Conservation (phyloP, 2,888 invertebrate species). For the Brachyptera risi region DNA sequence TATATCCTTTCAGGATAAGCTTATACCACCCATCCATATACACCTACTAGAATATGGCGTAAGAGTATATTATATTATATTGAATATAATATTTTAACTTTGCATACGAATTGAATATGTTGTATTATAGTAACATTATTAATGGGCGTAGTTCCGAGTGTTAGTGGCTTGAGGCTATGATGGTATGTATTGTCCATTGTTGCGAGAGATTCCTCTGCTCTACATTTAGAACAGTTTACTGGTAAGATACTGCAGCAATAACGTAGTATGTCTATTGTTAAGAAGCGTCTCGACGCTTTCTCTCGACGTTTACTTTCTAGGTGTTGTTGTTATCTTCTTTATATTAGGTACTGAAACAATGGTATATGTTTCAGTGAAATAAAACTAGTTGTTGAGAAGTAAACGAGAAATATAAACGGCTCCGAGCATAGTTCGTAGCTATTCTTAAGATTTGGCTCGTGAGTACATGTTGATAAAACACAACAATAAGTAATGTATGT, state of each 20-base stretch:
- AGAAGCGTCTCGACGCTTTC: background rate
- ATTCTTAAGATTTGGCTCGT: too few relatives aligned
- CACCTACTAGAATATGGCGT: background rate
- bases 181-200: conserved; percentile 29
- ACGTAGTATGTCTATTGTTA: background rate
- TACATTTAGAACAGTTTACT: background rate
- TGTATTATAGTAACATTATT: conserved; percentile 14
- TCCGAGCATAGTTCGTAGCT: too few relatives aligned
- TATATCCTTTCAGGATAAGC: background rate
- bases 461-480: too few relatives aligned
- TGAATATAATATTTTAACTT: conserved; percentile 16
- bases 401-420: too few relatives aligned
- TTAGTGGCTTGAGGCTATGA: background rate
- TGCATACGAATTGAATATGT: conserved; percentile 18
- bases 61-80: conserved; percentile 2
- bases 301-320: too few relatives aligned
- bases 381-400: too few relatives aligned
- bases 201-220: conserved; percentile 17
- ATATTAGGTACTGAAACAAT: too few relatives aligned
- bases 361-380: too few relatives aligned
- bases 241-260: background rate
- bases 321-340: too few relatives aligned
- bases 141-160: conserved; percentile 14
- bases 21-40: background rate
- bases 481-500: too few relatives aligned